Evolutionary conservation across 2,797 vertebrate genomes (phyloP), one percentile per base, ranked within the genome.

Genomic region (Knipowitschia caucasica): DNA sequence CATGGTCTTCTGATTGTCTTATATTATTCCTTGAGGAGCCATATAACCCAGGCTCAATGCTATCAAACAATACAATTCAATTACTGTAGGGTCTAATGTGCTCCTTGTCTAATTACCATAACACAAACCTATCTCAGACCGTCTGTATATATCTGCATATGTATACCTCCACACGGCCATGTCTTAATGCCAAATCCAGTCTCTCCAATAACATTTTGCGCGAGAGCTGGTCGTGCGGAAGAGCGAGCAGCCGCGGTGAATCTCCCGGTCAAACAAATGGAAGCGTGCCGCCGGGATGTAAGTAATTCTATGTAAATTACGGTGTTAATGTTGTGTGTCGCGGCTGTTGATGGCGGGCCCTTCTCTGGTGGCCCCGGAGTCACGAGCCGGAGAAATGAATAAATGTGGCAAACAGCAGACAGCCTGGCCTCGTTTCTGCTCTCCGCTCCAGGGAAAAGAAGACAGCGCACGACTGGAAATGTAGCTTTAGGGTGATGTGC

Each of bases 231-330:
- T 66, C 89, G 89, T 78, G 88, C 93, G 89, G 83, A 93, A 92
- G 92, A 92, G 84, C 84, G 85, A 67, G 59, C 85, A 88, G 87
- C 87, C 89, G 90, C 76, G 73, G 76, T 81, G 75, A 91, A 91
- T 93, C 88, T 90, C 88, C 86, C 91, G 93, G 91, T 94, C 91
- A 94, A 92, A 93, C 88, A 93, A 94, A 95, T 95, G 92, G 89
- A 93, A 95, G 93, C 93, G 94, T 89, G 82, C 82, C 86, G 86
- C 78, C 90, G 93, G 90, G 91, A 93, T 94, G 93, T 92, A 91
- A 91, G 92, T 94, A 91, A 94, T 95, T 94, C 93, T 92, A 93
- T 95, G 91, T 93, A 94, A 94, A 95, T 95, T 84, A 92, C 86
- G 83, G 88, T 92, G 91, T 92, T 95, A 95, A 95, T 95, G 94